Evolutionary conservation across 2,113 vertebrate species (phyloP), one percentile per base, ranked within the genome.

Genomic region (Indri indri): DNA sequence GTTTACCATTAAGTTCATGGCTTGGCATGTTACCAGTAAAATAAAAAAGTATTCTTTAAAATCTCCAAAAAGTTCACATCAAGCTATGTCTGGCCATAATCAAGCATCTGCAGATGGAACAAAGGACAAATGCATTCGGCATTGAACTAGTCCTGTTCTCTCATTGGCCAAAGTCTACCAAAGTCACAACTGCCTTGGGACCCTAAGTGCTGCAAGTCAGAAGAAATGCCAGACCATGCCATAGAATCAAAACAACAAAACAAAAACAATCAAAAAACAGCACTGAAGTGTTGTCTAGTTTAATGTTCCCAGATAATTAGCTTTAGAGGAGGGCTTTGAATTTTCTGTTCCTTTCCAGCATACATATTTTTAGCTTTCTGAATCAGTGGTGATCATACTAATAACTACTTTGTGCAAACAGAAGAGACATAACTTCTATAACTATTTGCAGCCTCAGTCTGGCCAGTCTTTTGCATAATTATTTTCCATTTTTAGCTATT

Each of bases 281-380:
- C 11, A 65, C 65, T 34, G 18, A 71, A 65, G 22, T 25, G 13
- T 94, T 89, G 73, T 54, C 65, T 92, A 25, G 50, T 94, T 96
- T 93, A 95, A 96, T 97, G 88, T 94, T 79, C 54, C 52, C 85
- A 92, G 66, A 94, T 96, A 96, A 96, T 95, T 88, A 95, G 94
- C 93, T 96, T 74, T 42, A 94, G 92, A 90, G 20, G 77, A 83
- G 77, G 45, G 37, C 59, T 93, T 94, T 88, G 93, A 92, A 94
- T 95, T 94, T 87, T 90, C 52, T 85, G 59, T 45, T 50, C 57
- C 92, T 90, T 86, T 86, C 47, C 20, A 57, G 27, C 76, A 95
- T 81, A 77, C 42, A 79, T 42, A 89, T 79, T 63, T 96, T 94
- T 93, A 84, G 82, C 88, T 94, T 90, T 85, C 71, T 94, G 87